phyloP scores from a whole-genome alignment of 2,113 vertebrate species.

The Gymnobelideus leadbeateri region DNA sequence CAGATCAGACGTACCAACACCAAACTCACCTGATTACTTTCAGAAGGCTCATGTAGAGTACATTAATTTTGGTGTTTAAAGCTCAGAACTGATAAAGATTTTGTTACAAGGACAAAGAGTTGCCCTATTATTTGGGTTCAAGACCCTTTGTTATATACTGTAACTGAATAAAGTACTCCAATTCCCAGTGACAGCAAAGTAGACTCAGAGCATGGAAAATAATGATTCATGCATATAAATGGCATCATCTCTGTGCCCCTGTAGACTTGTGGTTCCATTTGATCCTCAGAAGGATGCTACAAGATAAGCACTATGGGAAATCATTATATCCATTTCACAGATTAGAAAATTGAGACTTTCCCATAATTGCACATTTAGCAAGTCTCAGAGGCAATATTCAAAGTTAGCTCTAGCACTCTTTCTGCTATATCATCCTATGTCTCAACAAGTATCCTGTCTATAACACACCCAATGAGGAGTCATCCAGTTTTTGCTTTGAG shows the following conservation, averaged over 20 bases:
- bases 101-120: not conserved
- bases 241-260: not conserved
- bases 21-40: not conserved
- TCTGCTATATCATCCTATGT: not conserved
- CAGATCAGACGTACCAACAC: not conserved
- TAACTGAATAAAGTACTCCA: not conserved
- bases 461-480: not conserved
- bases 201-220: not conserved
- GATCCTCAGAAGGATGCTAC: not conserved
- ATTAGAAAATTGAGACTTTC: not conserved
- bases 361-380: not conserved
- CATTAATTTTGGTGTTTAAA: not conserved
- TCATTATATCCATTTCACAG: not conserved
- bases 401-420: not conserved
- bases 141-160: not conserved
- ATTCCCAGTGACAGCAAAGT: not conserved
- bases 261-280: not conserved
- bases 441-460: not conserved
- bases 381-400: not conserved
- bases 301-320: not conserved
- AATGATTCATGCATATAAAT: not conserved
- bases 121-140: not conserved
- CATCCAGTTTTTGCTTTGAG: not conserved
- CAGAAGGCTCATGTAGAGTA: not conserved
- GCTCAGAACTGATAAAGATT: not conserved